These are phyloP conservation scores for Dendrolimus kikuchii DNA, from an alignment of 1,140 invertebrate species.

Conservation along the genomic window DNA sequence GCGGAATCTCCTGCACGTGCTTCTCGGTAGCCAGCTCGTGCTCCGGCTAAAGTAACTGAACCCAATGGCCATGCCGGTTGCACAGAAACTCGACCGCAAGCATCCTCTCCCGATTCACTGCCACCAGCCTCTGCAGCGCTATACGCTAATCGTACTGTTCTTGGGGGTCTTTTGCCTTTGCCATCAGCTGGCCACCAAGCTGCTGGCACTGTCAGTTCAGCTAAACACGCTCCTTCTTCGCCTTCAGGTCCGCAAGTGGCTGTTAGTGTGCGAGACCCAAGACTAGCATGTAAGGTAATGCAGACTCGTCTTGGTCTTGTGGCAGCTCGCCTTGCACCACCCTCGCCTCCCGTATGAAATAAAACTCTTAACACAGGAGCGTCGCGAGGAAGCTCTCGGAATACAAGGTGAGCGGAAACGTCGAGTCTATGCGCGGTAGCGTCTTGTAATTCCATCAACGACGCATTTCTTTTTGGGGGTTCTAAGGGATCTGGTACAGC, in stretches of 20 bases:
- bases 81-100: conserved; percentile 76
- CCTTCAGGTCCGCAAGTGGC: conserved; percentile 90
- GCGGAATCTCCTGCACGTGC: conserved; percentile 85
- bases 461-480: conserved; percentile 57
- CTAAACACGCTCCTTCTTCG: conserved; percentile 91
- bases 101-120: conserved; percentile 78
- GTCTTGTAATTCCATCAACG: conserved; percentile 76
- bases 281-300: conserved; percentile 81
- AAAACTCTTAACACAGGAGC: conserved; percentile 89
- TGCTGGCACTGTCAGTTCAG: conserved; percentile 83
- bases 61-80: conserved; percentile 83
- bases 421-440: conserved; percentile 84
- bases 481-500: conserved; percentile 85
- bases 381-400: conserved; percentile 85
- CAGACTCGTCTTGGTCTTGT: conserved; percentile 76
- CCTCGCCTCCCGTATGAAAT: conserved; percentile 90
- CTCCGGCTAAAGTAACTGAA: conserved; percentile 80
- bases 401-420: conserved; percentile 92
- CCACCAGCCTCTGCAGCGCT: conserved; percentile 85
- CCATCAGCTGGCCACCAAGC: conserved; percentile 89
- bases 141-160: conserved; percentile 85
- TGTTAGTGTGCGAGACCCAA: conserved; percentile 76
- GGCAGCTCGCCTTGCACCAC: conserved; percentile 72
- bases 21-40: conserved; percentile 86
- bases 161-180: conserved; percentile 74